These are phyloP conservation scores for Callosobruchus maculatus DNA, from an alignment of 2,888 invertebrate genomes.

Conservation along the genomic window DNA sequence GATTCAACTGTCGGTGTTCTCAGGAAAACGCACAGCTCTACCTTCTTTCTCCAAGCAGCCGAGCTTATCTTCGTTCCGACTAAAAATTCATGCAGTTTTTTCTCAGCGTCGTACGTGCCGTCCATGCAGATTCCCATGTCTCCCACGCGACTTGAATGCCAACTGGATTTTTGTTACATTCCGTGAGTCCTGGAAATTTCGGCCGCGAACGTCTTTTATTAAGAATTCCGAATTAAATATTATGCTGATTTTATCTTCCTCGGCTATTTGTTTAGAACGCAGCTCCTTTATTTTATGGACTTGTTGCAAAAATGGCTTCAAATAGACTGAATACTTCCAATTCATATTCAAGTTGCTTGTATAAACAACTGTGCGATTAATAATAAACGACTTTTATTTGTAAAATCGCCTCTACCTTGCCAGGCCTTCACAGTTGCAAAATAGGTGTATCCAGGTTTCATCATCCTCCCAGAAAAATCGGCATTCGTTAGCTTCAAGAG, in stretches of 20 bases:
- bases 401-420: no score
- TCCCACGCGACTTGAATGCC: background rate
- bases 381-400: no score
- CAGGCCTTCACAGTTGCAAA: no score
- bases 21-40: background rate
- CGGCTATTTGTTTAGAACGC: background rate
- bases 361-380: no score
- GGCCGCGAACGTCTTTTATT: background rate
- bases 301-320: background rate
- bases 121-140: background rate
- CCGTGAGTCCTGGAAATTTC: background rate
- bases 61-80: background rate
- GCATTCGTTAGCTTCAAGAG: no score
- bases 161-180: background rate
- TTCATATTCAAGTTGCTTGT: no score
- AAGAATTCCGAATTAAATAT: background rate
- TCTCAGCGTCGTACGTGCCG: background rate
- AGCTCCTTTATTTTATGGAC: background rate
- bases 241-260: background rate
- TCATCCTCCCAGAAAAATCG: no score
- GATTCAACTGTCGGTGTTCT: no score
- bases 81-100: background rate
- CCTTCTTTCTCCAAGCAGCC: background rate
- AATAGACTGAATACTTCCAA: no score
- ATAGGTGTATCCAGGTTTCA: no score